Evolutionary conservation across 2,888 invertebrate genomes (phyloP), one percentile per base, ranked within the genome.

Genomic region (Ditula angustiorana): DNA sequence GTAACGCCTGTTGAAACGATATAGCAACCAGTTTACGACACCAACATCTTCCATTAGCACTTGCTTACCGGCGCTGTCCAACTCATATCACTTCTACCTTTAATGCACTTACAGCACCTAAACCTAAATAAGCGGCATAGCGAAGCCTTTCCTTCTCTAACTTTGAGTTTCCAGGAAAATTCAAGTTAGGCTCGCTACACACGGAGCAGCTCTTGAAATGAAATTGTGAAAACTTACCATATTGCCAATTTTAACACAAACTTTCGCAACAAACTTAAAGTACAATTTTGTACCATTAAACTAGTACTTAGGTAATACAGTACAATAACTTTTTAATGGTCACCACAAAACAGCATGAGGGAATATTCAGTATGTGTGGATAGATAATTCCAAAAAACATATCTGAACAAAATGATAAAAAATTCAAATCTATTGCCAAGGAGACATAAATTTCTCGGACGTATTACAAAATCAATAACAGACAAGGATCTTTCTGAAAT

Each of bases 1-100:
- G 26, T 37, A 50, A 23, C 59, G 64, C 64, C 64, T 64, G 35
- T 16, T 35, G n/a, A 53, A 64, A 37, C n/a, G 11, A 37, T 37
- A 59, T 37, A 53, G 64, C 64, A 64, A 63, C 50, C 52, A 44
- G 52, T 46, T 64, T 53, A 46, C 63, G 13, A 16, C 63, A 10
- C 41, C 30, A 46, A 35, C 63, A 58, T 63, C 44, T 58, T 53
- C 64, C 58, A 53, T 59, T 53, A 53, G 35, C 64, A 53, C 37
- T 37, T 10, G 30, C 35, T 57, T 23, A 28, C 49, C 8, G 30
- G 13, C 24, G 30, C 26, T 33, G 63, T 46, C 19, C 46, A 41
- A 35, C 57, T 13, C 41, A 16, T 21, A 63, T 52, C 58, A 57
- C 58, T 58, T 58, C 46, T 26, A 52, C 52, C 46, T 64, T 52